phyloP scores from a whole-genome alignment of 2,888 invertebrate genomes.

The Drosophila percnosoma region DNA sequence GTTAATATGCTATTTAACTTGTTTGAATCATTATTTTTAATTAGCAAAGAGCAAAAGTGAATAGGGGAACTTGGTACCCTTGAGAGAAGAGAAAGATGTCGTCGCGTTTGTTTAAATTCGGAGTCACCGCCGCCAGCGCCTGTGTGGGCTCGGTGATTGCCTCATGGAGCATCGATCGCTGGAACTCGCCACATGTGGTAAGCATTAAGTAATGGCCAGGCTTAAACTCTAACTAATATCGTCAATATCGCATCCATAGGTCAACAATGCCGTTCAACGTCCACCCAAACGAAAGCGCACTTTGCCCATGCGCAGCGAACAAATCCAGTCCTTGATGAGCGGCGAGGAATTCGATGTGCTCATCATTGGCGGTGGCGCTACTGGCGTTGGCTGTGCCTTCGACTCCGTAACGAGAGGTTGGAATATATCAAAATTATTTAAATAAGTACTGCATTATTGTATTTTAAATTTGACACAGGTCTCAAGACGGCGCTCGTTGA shows the following conservation, averaged over 20 bases:
- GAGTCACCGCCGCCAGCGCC: constrained; percentile 84
- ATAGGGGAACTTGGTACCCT: constrained; percentile 15
- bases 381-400: constrained; percentile 97
- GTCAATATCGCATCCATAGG: constrained; percentile 56
- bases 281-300: constrained; percentile 88
- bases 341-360: constrained; percentile 95
- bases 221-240: not conserved
- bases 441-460: not conserved
- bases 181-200: constrained; percentile 79
- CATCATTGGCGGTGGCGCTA: constrained; percentile 98
- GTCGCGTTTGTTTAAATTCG: constrained; percentile 83
- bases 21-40: constrained; percentile 24
- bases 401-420: constrained; percentile 94
- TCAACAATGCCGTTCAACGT: constrained; percentile 78
- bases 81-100: constrained; percentile 72
- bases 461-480: constrained; percentile 81
- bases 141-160: constrained; percentile 83
- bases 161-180: constrained; percentile 80
- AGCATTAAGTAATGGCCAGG: constrained; percentile 2
- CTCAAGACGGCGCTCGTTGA: constrained; percentile 97
- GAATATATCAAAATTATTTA: not conserved
- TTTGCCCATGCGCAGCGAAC: constrained; percentile 92
- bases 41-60: constrained; percentile 12
- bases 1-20: constrained; percentile 8
- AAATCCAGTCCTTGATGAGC: constrained; percentile 90